These are phyloP conservation scores for Andrena haemorrhoa DNA, from an alignment of 2,888 invertebrate genomes.

Conservation along the genomic window DNA sequence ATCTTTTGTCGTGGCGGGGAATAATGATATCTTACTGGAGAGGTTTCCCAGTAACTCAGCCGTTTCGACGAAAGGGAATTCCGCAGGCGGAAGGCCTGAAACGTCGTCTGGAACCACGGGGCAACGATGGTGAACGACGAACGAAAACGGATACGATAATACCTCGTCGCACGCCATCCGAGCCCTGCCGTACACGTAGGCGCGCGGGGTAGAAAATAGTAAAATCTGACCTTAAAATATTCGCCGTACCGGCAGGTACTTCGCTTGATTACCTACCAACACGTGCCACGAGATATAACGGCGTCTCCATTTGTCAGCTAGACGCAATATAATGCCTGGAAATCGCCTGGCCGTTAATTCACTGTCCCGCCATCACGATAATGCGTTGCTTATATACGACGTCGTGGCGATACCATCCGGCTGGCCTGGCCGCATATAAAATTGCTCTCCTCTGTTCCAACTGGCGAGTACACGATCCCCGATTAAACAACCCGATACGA, in stretches of 20 bases:
- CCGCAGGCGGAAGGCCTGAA: conserved; percentile 39
- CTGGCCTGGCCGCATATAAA: conserved; percentile 17
- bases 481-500: conserved; percentile 41
- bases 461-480: conserved; percentile 27
- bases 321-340: conserved; percentile 70
- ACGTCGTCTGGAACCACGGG: conserved; percentile 50
- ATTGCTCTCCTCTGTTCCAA: conserved; percentile 39
- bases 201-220: conserved; percentile 75
- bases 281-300: conserved; percentile 68
- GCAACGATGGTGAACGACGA: conserved; percentile 59
- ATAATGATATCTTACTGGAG: conserved; percentile 12
- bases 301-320: conserved; percentile 71
- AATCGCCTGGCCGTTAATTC: conserved; percentile 72
- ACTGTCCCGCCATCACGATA: conserved; percentile 67
- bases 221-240: conserved; percentile 81
- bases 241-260: conserved; percentile 77
- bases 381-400: conserved; percentile 54
- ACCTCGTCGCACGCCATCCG: conserved; percentile 73
- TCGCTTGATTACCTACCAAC: conserved; percentile 79
- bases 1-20: conserved; percentile 19
- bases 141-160: conserved; percentile 76
- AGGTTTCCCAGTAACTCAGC: conserved; percentile 38
- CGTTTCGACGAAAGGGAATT: conserved; percentile 58
- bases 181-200: conserved; percentile 44
- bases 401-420: conserved; percentile 38